Evolutionary conservation across 2,888 invertebrate genomes (phyloP).

Genomic region (Andrena trimmerana): DNA sequence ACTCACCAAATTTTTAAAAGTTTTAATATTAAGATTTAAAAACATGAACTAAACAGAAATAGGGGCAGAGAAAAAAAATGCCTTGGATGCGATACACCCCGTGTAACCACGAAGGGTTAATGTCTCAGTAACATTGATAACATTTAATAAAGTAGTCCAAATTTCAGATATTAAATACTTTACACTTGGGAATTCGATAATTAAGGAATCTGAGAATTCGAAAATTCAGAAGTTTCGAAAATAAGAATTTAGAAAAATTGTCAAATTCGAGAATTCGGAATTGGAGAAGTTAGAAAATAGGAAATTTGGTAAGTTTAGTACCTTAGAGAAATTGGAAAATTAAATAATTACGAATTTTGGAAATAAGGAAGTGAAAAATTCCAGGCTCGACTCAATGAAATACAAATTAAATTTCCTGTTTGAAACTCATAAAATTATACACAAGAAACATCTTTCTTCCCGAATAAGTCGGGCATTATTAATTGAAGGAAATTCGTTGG

Average conservation of each 20-base stretch:
- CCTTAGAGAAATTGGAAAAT: background rate
- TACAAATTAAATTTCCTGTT: background rate
- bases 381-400: background rate
- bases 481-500: constrained; percentile 7
- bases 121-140: too few relatives aligned
- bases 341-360: background rate
- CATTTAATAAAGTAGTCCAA: background rate
- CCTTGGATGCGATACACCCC: too few relatives aligned
- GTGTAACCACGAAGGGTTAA: too few relatives aligned
- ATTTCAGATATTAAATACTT: background rate
- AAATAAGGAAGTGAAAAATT: background rate
- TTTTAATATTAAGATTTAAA: too few relatives aligned
- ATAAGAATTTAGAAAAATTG: background rate
- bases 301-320: background rate
- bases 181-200: background rate
- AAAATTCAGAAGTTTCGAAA: background rate
- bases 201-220: background rate
- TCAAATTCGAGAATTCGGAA: background rate
- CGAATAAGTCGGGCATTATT: constrained; percentile 11
- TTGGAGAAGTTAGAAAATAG: background rate
- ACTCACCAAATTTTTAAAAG: too few relatives aligned
- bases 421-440: background rate
- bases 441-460: background rate
- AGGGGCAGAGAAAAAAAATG: too few relatives aligned
- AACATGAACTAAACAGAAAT: too few relatives aligned